These are phyloP conservation scores for Rhombomys opimus DNA, from an alignment of 2,113 vertebrate genomes.

Conservation along the genomic window DNA sequence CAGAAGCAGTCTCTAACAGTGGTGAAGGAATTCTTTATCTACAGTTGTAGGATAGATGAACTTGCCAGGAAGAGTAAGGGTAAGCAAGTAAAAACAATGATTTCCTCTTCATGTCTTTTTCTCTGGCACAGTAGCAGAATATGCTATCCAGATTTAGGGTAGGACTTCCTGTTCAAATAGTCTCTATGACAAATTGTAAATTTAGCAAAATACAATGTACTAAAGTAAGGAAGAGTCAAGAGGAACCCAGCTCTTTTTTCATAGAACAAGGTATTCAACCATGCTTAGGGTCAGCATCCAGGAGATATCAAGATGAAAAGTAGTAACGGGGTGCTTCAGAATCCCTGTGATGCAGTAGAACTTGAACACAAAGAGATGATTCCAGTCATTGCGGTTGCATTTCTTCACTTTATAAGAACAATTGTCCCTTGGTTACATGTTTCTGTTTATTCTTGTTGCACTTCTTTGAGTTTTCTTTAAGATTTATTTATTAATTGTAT, in stretches of 20 bases:
- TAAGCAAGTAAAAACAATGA: neutral
- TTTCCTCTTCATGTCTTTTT: neutral
- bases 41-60: neutral
- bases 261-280: neutral
- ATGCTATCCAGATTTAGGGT: too few species aligned
- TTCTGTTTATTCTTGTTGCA: neutral
- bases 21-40: neutral
- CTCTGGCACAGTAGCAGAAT: neutral
- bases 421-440: accelerated
- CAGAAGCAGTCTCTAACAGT: neutral
- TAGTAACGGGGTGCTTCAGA: too few species aligned
- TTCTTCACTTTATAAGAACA: accelerated
- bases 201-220: neutral
- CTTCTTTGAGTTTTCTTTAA: neutral
- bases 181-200: neutral
- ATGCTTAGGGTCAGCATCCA: neutral
- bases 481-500: too few species aligned
- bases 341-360: too few species aligned
- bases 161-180: too few species aligned
- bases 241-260: neutral
- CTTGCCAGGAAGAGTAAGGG: neutral
- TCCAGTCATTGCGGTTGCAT: too few species aligned
- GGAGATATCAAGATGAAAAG: too few species aligned
- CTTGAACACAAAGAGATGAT: neutral
- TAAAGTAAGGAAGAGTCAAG: neutral